These are phyloP conservation scores for Ceratoteleas bidentatus DNA, from an alignment of 1,140 invertebrate species.

Conservation along the genomic window DNA sequence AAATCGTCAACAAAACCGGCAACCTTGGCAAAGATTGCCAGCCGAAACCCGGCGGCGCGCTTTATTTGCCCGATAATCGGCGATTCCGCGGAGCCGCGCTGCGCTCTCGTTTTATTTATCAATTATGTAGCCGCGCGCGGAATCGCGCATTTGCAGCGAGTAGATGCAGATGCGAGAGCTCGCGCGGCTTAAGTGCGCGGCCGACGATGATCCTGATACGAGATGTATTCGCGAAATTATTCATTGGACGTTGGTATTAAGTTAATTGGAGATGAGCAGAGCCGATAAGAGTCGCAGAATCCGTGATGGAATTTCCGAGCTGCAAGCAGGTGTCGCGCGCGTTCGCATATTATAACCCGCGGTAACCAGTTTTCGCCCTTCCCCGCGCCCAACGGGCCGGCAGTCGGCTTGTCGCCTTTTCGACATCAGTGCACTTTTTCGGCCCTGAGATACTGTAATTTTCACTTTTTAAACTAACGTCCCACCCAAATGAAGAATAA, in stretches of 20 bases:
- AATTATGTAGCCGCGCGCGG: constrained; percentile 33
- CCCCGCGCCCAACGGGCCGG: constrained; percentile 27
- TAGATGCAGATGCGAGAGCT: constrained; percentile 6
- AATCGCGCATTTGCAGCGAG: constrained; percentile 18
- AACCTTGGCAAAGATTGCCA: too few species aligned
- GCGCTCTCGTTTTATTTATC: constrained; percentile 29
- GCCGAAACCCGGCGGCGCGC: constrained; percentile 8
- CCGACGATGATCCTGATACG: constrained; percentile 46
- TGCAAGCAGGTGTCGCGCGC: constrained; percentile 62
- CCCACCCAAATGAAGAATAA: constrained; percentile 38
- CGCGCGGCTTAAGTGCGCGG: constrained; percentile 22
- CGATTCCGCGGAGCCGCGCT: constrained; percentile 13
- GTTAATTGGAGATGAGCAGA: constrained; percentile 68
- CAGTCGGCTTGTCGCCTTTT: constrained; percentile 68
- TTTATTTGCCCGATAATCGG: constrained; percentile 20
- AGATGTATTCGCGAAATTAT: constrained; percentile 66
- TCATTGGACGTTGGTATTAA: constrained; percentile 66
- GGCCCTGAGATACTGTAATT: constrained; percentile 37
- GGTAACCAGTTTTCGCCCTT: constrained; percentile 60
- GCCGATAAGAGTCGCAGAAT: constrained; percentile 63
- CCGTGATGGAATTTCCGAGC: constrained; percentile 65
- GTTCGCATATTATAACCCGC: constrained; percentile 54
- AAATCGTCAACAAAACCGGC: too few species aligned
- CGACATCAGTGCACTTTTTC: constrained; percentile 41
- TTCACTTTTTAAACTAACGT: constrained; percentile 47